phyloP scores from a whole-genome alignment of 2,888 invertebrate genomes.

The Hirtodrosophila histrioides region DNA sequence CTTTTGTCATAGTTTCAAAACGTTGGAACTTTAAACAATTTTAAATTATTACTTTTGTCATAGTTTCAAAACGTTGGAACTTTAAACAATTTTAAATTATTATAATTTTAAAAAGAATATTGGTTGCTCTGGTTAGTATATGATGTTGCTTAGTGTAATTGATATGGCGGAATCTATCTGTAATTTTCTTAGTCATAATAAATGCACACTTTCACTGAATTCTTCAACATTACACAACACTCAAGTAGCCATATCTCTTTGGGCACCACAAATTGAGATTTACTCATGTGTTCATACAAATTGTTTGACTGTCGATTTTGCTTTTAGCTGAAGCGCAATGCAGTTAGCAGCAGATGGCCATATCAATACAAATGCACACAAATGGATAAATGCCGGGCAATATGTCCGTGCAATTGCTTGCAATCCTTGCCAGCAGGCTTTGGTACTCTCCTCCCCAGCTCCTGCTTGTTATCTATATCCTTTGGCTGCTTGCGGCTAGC shows the following conservation, averaged over 20 bases:
- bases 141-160: too few relatives aligned
- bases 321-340: conserved; percentile 48
- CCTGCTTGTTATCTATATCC: conserved; percentile 22
- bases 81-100: too few relatives aligned
- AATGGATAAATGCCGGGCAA: conserved; percentile 10
- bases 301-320: conserved; percentile 68
- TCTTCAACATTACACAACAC: too few relatives aligned
- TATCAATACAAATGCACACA: conserved; percentile 33
- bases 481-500: conserved; percentile 24
- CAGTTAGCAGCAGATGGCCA: conserved; percentile 31
- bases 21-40: too few relatives aligned
- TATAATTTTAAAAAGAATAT: too few relatives aligned
- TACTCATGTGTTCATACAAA: conserved; percentile 16
- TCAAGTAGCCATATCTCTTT: not conserved
- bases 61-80: too few relatives aligned
- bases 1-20: too few relatives aligned
- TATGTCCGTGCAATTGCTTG: conserved; percentile 27
- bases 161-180: too few relatives aligned
- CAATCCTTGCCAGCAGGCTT: conserved; percentile 21
- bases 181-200: too few relatives aligned
- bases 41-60: too few relatives aligned
- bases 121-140: too few relatives aligned
- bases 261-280: conserved; percentile 8
- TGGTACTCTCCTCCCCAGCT: conserved; percentile 11
- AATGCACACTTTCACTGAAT: too few relatives aligned